These are phyloP conservation scores for Phalacrocorax brasilianus DNA, from an alignment of 2,113 vertebrate genomes.

Conservation along the genomic window DNA sequence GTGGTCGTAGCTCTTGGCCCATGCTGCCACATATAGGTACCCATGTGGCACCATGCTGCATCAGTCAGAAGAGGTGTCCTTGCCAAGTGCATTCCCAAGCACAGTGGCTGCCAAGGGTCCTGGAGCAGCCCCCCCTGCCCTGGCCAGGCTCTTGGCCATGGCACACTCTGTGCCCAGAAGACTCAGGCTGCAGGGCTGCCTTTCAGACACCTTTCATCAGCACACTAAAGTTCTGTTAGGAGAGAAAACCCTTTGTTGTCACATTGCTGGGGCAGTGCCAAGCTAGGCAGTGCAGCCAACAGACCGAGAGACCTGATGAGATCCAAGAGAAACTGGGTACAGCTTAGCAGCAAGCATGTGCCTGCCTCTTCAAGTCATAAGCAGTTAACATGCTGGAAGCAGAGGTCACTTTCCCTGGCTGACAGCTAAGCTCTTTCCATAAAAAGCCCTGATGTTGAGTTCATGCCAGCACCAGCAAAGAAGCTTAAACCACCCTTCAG, in stretches of 20 bases:
- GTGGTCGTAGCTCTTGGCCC: background rate
- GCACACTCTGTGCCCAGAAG: background rate
- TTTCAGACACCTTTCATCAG: background rate
- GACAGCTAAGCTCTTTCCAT: background rate
- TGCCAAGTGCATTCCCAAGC: background rate
- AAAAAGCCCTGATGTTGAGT: background rate
- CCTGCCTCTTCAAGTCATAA: background rate
- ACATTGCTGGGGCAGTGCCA: background rate
- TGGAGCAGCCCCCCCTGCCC: background rate
- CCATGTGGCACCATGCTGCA: background rate
- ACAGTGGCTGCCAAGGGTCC: background rate
- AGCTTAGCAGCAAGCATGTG: background rate
- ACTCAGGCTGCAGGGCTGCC: background rate
- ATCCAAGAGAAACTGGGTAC: background rate
- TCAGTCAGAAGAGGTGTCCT: background rate
- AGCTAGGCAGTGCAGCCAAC: background rate
- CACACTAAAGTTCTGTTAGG: background rate
- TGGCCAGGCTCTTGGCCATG: accelerated
- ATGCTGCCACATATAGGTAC: accelerated
- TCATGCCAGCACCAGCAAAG: background rate
- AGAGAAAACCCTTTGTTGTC: background rate
- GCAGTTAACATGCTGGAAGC: background rate
- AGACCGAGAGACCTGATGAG: background rate
- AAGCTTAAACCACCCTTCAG: background rate
- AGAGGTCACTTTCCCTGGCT: background rate